Evolutionary conservation across 2,113 vertebrate genomes (phyloP).

Genomic region (Benitochromis conjunctus): DNA sequence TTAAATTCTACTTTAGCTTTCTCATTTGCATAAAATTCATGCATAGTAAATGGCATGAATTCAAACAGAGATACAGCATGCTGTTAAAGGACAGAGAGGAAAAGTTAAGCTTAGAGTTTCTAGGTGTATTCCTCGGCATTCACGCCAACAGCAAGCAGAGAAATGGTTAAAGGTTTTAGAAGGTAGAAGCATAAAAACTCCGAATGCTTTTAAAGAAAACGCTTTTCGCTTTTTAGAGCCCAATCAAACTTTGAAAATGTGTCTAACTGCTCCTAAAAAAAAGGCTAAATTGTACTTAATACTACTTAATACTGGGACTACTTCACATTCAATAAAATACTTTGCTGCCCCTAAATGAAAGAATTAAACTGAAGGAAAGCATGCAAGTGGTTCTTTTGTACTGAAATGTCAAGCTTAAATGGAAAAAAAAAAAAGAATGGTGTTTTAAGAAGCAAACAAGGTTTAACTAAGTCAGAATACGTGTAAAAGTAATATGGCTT

Average conservation of each 20-base stretch:
- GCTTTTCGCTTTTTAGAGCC: background rate
- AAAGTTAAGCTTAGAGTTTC: background rate
- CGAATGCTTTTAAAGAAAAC: background rate
- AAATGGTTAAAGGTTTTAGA: background rate
- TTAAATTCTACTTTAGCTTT: background rate
- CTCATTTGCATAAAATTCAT: background rate
- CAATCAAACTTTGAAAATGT: background rate
- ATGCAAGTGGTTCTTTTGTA: background rate
- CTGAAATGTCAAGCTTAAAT: background rate
- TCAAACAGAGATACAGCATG: background rate
- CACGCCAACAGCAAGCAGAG: background rate
- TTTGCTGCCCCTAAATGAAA: background rate
- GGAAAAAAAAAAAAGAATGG: background rate
- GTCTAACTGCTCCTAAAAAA: background rate
- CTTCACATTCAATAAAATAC: background rate
- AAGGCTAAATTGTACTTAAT: background rate
- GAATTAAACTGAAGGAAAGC: background rate
- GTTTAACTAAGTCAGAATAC: background rate
- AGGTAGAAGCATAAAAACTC: background rate
- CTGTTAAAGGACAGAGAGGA: background rate
- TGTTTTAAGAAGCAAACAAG: background rate
- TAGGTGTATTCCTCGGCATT: background rate
- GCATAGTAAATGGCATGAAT: background rate
- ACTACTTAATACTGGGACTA: background rate
- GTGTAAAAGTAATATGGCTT: constrained; percentile 2